Evolutionary conservation across 2,888 invertebrate genomes (phyloP).

Genomic region (Lepidochrysops patricia): DNA sequence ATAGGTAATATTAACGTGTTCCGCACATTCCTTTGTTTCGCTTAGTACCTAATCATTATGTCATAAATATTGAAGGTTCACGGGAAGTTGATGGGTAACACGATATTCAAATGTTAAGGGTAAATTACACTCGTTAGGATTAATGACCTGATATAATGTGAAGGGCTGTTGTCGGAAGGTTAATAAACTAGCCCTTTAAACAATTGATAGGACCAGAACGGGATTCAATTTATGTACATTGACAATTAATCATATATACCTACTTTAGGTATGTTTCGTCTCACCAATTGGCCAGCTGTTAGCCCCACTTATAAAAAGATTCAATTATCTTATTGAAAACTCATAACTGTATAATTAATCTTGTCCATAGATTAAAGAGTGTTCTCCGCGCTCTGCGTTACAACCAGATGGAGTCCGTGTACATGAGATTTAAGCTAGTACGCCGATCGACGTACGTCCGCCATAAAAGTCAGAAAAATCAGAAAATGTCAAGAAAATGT

Average conservation of each 20-base stretch:
- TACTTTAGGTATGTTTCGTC: no score
- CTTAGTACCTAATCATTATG: neutral
- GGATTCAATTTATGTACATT: neutral
- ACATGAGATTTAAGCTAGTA: no score
- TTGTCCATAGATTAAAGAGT: no score
- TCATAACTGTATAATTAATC: no score
- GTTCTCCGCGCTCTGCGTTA: no score
- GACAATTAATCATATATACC: neutral
- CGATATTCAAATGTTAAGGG: neutral
- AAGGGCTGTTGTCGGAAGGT: neutral
- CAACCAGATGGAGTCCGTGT: no score
- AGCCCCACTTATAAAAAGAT: no score
- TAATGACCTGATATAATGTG: neutral
- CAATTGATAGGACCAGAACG: neutral
- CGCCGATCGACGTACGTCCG: no score
- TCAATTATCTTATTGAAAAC: no score
- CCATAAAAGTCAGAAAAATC: no score
- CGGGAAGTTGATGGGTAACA: neutral
- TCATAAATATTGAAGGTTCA: neutral
- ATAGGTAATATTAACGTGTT: neutral
- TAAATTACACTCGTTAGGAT: conserved; percentile 1
- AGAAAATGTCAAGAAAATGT: no score
- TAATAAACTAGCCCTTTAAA: neutral
- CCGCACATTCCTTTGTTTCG: neutral
- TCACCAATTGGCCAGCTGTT: no score